A percentile compares a stretch with the other conserved stretches of the same genome.
Evolutionary conservation across 1,140 invertebrate genomes (phyloP).

Genomic region (Lycorma delicatula): DNA sequence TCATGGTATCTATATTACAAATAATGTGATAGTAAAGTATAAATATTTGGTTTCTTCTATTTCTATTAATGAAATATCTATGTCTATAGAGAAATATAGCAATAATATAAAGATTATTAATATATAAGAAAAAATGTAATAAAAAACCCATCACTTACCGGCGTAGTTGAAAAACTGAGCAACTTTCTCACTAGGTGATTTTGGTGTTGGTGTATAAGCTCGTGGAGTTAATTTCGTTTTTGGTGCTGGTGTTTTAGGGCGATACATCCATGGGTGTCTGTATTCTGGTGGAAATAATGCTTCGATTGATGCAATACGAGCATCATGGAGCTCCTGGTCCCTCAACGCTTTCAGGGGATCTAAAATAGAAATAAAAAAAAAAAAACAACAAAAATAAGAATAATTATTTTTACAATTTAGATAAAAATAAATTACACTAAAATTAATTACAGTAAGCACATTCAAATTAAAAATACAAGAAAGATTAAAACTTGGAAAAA

Average conservation of each 20-base stretch:
- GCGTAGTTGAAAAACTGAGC: conserved; percentile 3
- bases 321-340: not conserved
- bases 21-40: too few species aligned
- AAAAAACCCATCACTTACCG: not conserved
- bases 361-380: too few species aligned
- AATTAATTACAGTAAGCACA: too few species aligned
- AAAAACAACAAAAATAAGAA: too few species aligned
- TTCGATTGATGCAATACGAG: not conserved
- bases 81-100: not conserved
- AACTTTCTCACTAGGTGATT: not conserved
- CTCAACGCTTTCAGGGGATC: not conserved
- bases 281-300: not conserved
- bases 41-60: too few species aligned
- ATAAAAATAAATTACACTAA: too few species aligned
- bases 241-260: not conserved
- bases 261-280: not conserved
- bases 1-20: too few species aligned
- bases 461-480: too few species aligned
- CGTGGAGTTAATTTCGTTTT: not conserved
- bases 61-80: too few species aligned
- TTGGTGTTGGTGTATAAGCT: not conserved
- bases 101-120: not conserved
- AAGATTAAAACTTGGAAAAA: too few species aligned
- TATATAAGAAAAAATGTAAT: not conserved
- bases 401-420: too few species aligned